phyloP scores from a whole-genome alignment of 2,888 invertebrate genomes.

The Drosophila conformis region DNA sequence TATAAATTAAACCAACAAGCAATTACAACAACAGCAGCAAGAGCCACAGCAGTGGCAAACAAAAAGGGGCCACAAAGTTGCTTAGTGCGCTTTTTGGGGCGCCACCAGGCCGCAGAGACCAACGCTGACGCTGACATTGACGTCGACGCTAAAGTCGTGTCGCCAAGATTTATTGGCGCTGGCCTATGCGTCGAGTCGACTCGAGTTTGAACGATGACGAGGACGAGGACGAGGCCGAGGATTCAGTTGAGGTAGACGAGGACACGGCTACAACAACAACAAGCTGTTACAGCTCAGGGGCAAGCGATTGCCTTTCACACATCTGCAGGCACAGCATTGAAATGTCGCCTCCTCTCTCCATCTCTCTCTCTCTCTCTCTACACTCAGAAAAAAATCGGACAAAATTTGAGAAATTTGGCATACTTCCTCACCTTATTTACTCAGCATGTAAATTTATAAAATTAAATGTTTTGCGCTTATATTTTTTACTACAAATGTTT shows the following conservation, averaged over 20 bases:
- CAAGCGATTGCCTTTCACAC: slow-evolving; percentile 11
- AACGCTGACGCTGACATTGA: slow-evolving; percentile 1
- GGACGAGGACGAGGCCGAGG: slow-evolving; percentile 10
- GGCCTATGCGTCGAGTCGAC: slow-evolving; percentile 49
- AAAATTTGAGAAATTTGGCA: no score
- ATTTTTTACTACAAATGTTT: not conserved
- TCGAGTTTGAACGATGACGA: slow-evolving; percentile 27
- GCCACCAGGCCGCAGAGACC: slow-evolving; percentile 6
- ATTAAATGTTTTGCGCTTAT: no score
- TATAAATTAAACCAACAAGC: slow-evolving; percentile 74
- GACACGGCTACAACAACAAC: not conserved
- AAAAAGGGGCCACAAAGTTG: slow-evolving; percentile 40
- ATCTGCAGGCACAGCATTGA: slow-evolving; percentile 46
- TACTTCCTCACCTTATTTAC: no score
- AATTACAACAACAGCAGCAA: slow-evolving; percentile 60
- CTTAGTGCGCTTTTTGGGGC: slow-evolving; percentile 53
- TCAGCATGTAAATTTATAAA: no score
- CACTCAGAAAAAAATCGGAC: not conserved
- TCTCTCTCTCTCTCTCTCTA: not conserved
- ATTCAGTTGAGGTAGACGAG: not conserved
- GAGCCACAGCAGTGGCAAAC: slow-evolving; percentile 11
- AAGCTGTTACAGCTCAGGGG: slow-evolving; percentile 8
- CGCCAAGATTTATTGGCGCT: slow-evolving; percentile 72
- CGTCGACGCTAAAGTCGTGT: slow-evolving; percentile 54
- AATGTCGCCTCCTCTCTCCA: slow-evolving; percentile 42